Evolutionary conservation across 1,140 invertebrate genomes (phyloP).

Genomic region (Aphis gossypii): DNA sequence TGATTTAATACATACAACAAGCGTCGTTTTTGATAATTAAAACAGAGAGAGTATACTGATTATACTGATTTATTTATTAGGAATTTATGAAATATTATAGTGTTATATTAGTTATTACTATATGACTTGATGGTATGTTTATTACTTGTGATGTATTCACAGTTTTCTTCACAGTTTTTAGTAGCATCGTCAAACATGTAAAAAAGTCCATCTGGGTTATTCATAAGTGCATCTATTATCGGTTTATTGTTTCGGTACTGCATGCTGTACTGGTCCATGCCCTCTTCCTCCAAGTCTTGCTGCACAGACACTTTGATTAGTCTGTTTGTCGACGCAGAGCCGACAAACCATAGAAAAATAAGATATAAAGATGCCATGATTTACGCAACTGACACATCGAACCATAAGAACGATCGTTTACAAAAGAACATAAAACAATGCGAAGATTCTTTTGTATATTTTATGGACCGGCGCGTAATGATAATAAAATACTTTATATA

Average conservation of each 20-base stretch:
- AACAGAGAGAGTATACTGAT: not conserved
- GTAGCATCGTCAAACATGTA: conserved; percentile 89
- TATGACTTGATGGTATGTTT: not conserved
- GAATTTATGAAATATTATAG: not conserved
- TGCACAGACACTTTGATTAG: conserved; percentile 61
- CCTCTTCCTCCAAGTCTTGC: conserved; percentile 82
- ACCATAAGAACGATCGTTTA: conserved; percentile 15
- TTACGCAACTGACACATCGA: not conserved
- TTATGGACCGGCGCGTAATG: not conserved
- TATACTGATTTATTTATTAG: not conserved
- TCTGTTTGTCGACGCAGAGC: not conserved
- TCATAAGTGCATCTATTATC: conserved; percentile 84
- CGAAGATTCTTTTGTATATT: conserved; percentile 13
- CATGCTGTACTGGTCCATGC: conserved; percentile 74
- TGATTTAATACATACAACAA: not conserved
- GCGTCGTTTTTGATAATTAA: not conserved
- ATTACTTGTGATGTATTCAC: conserved; percentile 70
- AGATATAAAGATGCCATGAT: conserved; percentile 11
- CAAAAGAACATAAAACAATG: conserved; percentile 3
- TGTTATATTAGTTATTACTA: not conserved
- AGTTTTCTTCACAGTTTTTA: conserved; percentile 68
- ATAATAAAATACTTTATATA: not conserved
- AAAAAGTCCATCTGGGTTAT: conserved; percentile 83
- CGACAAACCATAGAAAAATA: conserved; percentile 15
- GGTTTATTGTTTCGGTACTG: conserved; percentile 88